Evolutionary conservation across 2,113 vertebrate species (phyloP).

Genomic region (Ceyx melanurus): DNA sequence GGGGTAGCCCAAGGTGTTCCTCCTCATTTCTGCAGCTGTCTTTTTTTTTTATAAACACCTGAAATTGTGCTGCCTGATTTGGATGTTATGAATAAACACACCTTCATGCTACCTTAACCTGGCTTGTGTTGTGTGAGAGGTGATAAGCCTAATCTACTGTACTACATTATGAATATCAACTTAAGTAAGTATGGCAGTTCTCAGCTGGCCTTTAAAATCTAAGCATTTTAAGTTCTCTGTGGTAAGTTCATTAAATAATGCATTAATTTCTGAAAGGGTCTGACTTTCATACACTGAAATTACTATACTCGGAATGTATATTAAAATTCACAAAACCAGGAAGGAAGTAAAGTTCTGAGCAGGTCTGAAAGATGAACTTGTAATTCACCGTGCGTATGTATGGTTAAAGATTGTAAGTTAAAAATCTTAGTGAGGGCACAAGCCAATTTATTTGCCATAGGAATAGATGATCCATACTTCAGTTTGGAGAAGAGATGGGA

Average conservation of each 20-base stretch:
- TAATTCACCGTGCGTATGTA: neutral
- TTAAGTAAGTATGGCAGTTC: neutral
- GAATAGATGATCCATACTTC: neutral
- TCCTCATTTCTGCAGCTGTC: slow-evolving; percentile 10
- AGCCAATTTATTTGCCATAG: neutral
- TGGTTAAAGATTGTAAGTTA: neutral
- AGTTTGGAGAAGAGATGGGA: neutral
- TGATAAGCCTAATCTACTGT: neutral
- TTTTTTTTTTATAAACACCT: neutral
- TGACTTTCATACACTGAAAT: neutral
- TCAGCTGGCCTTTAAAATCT: neutral
- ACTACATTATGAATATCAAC: neutral
- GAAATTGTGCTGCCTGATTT: neutral
- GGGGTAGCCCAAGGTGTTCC: neutral
- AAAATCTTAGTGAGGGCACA: neutral
- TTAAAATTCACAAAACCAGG: neutral
- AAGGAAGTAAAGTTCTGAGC: neutral
- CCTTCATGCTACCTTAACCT: neutral
- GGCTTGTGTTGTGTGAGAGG: neutral
- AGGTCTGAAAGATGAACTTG: neutral
- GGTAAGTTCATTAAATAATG: neutral
- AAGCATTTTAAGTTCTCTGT: neutral
- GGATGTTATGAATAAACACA: slow-evolving; percentile 36
- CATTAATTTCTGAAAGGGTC: neutral
- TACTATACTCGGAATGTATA: neutral